phyloP scores from a whole-genome alignment of 2,888 invertebrate species.

The Catocala nupta region DNA sequence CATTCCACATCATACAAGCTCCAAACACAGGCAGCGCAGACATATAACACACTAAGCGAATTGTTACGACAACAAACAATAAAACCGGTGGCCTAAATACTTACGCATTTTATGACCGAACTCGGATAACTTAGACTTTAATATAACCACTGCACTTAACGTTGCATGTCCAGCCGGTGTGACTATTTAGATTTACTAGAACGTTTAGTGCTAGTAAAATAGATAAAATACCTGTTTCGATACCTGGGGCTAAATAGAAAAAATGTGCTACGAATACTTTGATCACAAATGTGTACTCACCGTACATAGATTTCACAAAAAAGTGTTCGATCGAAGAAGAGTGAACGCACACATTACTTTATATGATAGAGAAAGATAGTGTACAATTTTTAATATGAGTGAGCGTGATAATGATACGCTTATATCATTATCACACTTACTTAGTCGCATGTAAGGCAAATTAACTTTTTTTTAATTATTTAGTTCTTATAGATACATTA shows the following conservation, averaged over 20 bases:
- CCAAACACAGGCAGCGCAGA: background rate
- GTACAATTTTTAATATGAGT: too few relatives aligned
- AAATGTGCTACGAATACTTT: too few relatives aligned
- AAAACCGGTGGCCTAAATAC: conserved; percentile 71
- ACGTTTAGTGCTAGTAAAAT: background rate
- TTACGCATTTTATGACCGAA: conserved; percentile 67
- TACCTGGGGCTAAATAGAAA: background rate
- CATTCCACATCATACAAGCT: background rate
- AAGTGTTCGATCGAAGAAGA: too few relatives aligned
- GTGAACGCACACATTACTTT: too few relatives aligned
- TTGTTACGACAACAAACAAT: conserved; percentile 55
- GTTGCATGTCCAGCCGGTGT: conserved; percentile 19
- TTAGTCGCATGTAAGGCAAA: too few relatives aligned
- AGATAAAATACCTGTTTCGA: background rate
- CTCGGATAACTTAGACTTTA: conserved; percentile 52
- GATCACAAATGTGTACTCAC: too few relatives aligned
- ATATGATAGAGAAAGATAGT: too few relatives aligned
- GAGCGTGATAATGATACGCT: too few relatives aligned
- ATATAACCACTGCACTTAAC: conserved; percentile 24
- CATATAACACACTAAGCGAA: background rate
- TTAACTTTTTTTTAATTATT: too few relatives aligned
- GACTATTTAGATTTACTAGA: conserved; percentile 16
- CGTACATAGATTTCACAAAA: too few relatives aligned
- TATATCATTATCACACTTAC: too few relatives aligned
- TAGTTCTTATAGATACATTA: too few relatives aligned